Conservation (phyloP, 2,797 vertebrate genomes). For the Rousettus madagascariensis region DNA sequence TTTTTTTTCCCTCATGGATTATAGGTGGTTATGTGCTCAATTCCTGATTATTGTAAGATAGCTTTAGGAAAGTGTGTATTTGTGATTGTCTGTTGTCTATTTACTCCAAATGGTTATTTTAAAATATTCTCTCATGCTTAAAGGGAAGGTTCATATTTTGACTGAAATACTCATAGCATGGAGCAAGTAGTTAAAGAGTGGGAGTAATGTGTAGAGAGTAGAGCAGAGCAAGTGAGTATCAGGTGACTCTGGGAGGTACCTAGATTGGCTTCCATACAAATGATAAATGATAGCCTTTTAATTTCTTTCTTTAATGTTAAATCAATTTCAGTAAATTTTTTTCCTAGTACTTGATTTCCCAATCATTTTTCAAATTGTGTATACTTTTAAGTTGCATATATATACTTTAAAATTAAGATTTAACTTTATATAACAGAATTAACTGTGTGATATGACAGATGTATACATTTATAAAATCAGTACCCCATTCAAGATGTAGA, state of each 20-base stretch:
- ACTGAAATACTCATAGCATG: neutral
- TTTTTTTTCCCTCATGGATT: neutral
- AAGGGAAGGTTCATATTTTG: neutral
- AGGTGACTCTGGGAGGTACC: neutral
- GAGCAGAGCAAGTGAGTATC: neutral
- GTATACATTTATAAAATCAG: neutral
- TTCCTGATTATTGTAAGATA: neutral
- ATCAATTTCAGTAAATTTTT: neutral
- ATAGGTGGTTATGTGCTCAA: neutral
- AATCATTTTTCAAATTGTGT: neutral
- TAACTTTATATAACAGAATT: constrained; percentile 5
- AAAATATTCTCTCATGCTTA: neutral
- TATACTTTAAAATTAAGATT: constrained; percentile 41
- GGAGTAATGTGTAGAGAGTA: neutral
- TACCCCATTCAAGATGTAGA: neutral
- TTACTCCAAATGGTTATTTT: neutral
- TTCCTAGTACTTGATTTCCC: neutral
- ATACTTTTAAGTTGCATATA: neutral
- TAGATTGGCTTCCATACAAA: neutral
- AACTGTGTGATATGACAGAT: neutral
- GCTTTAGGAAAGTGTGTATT: neutral
- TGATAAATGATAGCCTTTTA: neutral
- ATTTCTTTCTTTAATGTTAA: neutral
- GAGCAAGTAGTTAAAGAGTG: neutral
- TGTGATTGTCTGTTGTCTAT: neutral